These are phyloP conservation scores for Pogonomyrmex barbatus DNA, from an alignment of 1,140 invertebrate species.

Conservation along the genomic window DNA sequence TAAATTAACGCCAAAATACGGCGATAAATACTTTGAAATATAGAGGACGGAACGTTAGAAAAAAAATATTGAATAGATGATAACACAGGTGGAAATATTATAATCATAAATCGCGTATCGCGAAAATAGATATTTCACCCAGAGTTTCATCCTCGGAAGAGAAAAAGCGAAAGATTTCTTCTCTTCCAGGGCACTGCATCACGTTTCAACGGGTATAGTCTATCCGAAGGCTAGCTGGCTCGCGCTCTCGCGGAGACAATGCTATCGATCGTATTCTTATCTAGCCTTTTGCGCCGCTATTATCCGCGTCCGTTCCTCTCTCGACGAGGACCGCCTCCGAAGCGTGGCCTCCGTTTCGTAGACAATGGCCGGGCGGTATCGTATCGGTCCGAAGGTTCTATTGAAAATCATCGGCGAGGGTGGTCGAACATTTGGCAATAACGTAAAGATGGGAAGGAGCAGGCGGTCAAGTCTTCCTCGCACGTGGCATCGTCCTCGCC, in stretches of 20 bases:
- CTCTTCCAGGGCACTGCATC: not conserved
- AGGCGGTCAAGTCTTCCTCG: not conserved
- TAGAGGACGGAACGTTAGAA: not conserved
- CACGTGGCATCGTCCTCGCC: not conserved
- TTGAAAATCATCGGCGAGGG: constrained; percentile 71
- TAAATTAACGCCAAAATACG: not conserved
- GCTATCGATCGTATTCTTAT: constrained; percentile 57
- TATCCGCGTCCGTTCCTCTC: constrained; percentile 42
- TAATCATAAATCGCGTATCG: constrained; percentile 1
- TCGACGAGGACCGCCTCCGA: constrained; percentile 32
- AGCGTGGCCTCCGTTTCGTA: constrained; percentile 35
- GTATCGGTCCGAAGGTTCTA: constrained; percentile 53
- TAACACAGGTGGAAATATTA: not conserved
- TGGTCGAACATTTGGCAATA: constrained; percentile 53
- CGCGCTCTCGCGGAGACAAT: constrained; percentile 43
- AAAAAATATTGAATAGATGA: not conserved
- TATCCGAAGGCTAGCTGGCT: constrained; percentile 5
- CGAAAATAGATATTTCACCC: not conserved
- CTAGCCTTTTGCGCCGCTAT: constrained; percentile 45
- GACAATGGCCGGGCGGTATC: constrained; percentile 50
- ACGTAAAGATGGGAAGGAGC: constrained; percentile 35
- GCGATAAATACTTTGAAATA: not conserved
- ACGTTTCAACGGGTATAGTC: constrained; percentile 18
- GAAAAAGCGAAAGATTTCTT: not conserved
- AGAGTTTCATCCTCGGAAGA: not conserved